Percentiles rank a stretch among this genome's conserved stretches.
phyloP scores from a whole-genome alignment of 2,797 vertebrate genomes.

The Enteromius anoplus region DNA sequence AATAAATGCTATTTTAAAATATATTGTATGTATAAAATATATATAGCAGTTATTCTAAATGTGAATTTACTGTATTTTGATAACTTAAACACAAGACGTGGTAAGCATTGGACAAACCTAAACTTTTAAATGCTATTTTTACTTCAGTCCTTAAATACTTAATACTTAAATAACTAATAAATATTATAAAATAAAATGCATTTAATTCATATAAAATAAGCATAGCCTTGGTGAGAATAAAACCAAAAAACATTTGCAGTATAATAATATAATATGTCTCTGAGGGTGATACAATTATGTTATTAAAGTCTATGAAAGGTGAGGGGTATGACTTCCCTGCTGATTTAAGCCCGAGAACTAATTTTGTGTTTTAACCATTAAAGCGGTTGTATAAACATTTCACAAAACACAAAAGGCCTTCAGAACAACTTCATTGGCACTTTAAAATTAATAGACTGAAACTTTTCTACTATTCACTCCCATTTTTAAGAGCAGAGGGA shows the following conservation, averaged over 20 bases:
- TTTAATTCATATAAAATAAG: background rate
- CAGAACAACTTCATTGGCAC: background rate
- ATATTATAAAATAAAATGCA: no score
- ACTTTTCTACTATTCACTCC: background rate
- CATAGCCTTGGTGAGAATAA: no score
- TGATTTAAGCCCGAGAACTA: background rate
- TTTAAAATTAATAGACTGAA: slow-evolving; percentile 31
- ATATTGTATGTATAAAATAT: background rate
- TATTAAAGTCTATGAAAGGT: background rate
- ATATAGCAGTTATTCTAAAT: background rate
- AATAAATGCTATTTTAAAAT: background rate
- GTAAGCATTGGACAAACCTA: no score
- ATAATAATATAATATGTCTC: background rate
- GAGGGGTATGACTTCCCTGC: background rate
- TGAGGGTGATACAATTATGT: background rate
- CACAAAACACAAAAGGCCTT: background rate
- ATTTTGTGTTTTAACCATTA: background rate
- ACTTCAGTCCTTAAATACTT: no score
- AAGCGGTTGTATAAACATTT: background rate
- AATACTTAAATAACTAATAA: no score
- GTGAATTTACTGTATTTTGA: background rate
- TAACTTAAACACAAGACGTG: background rate
- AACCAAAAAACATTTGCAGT: background rate
- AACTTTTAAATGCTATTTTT: no score
- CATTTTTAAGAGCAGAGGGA: background rate